These are phyloP conservation scores for Aspidiotus rigidus DNA, from an alignment of 2,888 invertebrate genomes.

Conservation along the genomic window DNA sequence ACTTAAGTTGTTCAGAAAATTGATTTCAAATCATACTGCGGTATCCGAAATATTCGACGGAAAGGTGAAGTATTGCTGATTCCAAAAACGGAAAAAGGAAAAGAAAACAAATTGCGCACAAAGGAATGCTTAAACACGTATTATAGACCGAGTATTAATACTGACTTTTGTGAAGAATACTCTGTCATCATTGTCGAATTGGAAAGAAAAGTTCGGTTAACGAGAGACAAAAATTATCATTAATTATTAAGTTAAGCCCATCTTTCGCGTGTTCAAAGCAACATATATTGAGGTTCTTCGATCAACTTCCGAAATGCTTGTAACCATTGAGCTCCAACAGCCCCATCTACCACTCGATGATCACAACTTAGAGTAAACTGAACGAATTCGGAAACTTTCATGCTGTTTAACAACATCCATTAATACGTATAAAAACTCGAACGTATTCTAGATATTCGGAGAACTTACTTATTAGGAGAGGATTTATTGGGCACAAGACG, in stretches of 20 bases:
- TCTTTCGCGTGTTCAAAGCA: constrained; percentile 54
- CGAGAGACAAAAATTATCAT: constrained; percentile 3
- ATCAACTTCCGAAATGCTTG: constrained; percentile 75
- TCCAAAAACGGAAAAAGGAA: too few species aligned
- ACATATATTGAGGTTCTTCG: constrained; percentile 89
- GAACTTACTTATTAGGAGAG: constrained; percentile 62
- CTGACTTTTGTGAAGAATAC: too few species aligned
- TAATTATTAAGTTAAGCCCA: background rate
- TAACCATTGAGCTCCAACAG: constrained; percentile 94
- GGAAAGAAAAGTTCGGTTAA: background rate
- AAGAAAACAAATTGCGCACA: background rate
- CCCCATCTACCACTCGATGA: constrained; percentile 95
- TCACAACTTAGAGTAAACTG: constrained; percentile 92
- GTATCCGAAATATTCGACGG: too few species aligned
- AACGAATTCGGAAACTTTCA: constrained; percentile 52
- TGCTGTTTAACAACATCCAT: constrained; percentile 17
- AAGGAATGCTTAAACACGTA: background rate
- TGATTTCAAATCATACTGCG: too few species aligned
- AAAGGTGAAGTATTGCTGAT: too few species aligned
- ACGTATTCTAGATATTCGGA: background rate
- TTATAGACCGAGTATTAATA: too few species aligned
- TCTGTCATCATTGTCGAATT: background rate
- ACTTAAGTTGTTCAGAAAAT: too few species aligned
- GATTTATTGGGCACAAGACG: constrained; percentile 63
- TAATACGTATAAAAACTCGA: background rate